phyloP scores from a whole-genome alignment of 1,140 invertebrate genomes.

The Micrasema minimum region DNA sequence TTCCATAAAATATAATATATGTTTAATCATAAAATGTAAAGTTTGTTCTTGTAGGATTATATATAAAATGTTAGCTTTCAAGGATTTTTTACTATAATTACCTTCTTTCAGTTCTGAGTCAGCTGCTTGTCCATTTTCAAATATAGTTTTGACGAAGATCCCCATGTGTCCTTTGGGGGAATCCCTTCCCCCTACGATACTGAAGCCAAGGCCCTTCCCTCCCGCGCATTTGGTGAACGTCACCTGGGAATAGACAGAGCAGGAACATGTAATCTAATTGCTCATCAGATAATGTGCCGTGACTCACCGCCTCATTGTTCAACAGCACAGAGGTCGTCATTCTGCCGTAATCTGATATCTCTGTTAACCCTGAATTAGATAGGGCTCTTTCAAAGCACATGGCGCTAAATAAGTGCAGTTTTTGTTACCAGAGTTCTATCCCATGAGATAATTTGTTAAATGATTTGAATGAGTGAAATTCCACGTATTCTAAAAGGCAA shows the following conservation, averaged over 20 bases:
- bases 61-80: too few relatives aligned
- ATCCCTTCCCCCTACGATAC: slow-evolving; percentile 82
- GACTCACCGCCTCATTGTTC: slow-evolving; percentile 27
- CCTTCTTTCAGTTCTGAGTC: slow-evolving; percentile 73
- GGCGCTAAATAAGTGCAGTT: too few relatives aligned
- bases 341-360: background rate
- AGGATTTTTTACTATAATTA: too few relatives aligned
- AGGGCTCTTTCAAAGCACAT: slow-evolving; percentile 6
- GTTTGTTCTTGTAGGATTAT: background rate
- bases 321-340: background rate
- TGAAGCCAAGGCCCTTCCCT: slow-evolving; percentile 79
- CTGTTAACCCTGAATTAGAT: background rate
- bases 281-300: background rate
- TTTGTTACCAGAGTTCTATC: too few relatives aligned
- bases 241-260: slow-evolving; percentile 65
- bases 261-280: slow-evolving; percentile 10
- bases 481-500: too few relatives aligned
- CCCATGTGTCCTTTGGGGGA: slow-evolving; percentile 82
- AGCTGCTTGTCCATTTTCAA: slow-evolving; percentile 79
- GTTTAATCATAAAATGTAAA: background rate
- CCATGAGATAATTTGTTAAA: too few relatives aligned
- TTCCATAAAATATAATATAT: too few relatives aligned
- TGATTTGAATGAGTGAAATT: too few relatives aligned
- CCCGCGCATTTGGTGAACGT: slow-evolving; percentile 77
- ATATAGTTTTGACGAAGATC: slow-evolving; percentile 87